Base-by-base conservation (phyloP, 2,888 invertebrate genomes). In the Drosophila anomalata region DNA sequence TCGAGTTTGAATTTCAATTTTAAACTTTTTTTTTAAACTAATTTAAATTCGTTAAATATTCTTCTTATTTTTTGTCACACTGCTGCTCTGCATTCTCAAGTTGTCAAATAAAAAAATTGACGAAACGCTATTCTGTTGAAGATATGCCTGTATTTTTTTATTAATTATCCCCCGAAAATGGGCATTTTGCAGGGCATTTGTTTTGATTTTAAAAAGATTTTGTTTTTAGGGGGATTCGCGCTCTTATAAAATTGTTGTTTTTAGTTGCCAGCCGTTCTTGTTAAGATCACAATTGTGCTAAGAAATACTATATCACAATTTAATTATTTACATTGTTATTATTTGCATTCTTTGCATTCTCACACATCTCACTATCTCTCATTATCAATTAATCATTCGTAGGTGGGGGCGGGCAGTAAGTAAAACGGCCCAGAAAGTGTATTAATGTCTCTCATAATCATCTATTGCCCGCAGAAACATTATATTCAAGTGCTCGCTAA, bases 281-380 rank as follows among this genome's bases (percentile, higher is more conserved):
- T 78, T 87, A 76, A 76, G 85, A 84, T 84, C 84, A 84, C 84
- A 84, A 84, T 87, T 84, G 84, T 84, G 84, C 85, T 84, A 87
- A 87, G 78, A 84, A 85, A 85, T 87, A 84, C 87, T 87, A 87
- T 84, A 84, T 84, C 84, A 84, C 84, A 84, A 87, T 85, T 85
- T 71, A 87, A 83, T 56, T 84, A 84, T 84, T 81, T 84, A 84
- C 84, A 84, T 58, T 81, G 59, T 80, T 87, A 77, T 84, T 84
- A 72, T 84, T 77, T 70, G 63, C 61, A 62, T 58, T 63, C 47
- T 60, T 59, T 17, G 17, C 17, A 17, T 17, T 65, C 77, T 80
- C 72, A 61, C 66, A 66, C 66, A 65, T 54, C 53, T 57, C 36
- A 24, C 36, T 24, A 9, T 24, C 22, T 22, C 22, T 22, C 22